phyloP scores from a whole-genome alignment of 2,888 invertebrate species.

The Lasius platythorax region DNA sequence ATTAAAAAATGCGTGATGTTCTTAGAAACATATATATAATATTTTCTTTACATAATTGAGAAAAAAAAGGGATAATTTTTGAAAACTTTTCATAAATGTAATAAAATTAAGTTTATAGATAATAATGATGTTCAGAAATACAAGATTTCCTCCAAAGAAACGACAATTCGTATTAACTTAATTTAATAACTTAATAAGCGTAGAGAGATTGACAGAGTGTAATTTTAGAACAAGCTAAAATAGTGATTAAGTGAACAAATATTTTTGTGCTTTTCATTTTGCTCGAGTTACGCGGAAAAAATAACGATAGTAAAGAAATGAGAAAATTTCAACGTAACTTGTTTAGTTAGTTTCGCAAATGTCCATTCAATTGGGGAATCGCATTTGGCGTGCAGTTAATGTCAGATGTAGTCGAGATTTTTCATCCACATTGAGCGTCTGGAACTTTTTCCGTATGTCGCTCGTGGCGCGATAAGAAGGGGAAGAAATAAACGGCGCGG shows the following conservation, averaged over 20 bases:
- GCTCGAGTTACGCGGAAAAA: neutral
- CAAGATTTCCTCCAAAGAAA: neutral
- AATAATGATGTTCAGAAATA: neutral
- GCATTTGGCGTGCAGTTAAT: constrained; percentile 15
- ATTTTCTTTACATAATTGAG: neutral
- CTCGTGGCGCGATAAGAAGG: constrained; percentile 71
- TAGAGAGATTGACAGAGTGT: neutral
- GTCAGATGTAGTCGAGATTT: constrained; percentile 50
- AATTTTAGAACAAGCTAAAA: neutral
- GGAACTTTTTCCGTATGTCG: constrained; percentile 72
- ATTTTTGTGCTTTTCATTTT: neutral
- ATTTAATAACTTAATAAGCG: constrained; percentile 10
- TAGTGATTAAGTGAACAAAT: constrained; percentile 8
- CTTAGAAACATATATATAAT: neutral
- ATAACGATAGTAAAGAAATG: neutral
- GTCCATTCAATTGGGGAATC: constrained; percentile 26
- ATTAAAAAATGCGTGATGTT: constrained; percentile 12
- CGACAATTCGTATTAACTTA: neutral
- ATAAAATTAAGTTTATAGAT: neutral
- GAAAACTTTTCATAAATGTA: neutral
- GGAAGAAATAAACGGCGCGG: constrained; percentile 70
- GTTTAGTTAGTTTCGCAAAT: neutral
- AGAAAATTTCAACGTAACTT: constrained; percentile 10
- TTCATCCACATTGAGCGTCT: constrained; percentile 33
- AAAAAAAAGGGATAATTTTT: constrained; percentile 1